These are phyloP conservation scores for Montipora foliosa DNA, from an alignment of 64 coral and sea anemone species.

Conservation along the genomic window DNA sequence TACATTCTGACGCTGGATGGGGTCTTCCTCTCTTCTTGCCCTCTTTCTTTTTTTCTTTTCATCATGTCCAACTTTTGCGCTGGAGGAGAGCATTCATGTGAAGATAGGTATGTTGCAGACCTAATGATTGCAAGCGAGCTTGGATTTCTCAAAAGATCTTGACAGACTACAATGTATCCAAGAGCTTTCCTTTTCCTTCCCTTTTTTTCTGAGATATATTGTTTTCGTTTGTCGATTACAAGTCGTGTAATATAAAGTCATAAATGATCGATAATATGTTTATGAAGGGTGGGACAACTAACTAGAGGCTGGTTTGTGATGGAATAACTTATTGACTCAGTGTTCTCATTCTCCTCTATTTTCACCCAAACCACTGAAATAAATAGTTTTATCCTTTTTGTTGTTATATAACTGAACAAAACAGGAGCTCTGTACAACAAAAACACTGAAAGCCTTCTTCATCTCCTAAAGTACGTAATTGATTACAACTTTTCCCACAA, in stretches of 20 bases:
- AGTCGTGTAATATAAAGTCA: not conserved
- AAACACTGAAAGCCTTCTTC: constrained; percentile 37
- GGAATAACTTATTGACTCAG: too few species aligned
- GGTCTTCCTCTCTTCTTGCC: not conserved
- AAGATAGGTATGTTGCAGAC: constrained; percentile 31
- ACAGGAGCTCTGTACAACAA: constrained; percentile 43
- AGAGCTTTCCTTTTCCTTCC: not conserved
- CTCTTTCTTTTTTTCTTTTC: not conserved
- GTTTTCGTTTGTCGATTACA: not conserved
- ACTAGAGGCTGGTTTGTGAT: too few species aligned
- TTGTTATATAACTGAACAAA: not conserved
- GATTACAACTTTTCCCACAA: not conserved
- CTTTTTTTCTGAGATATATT: not conserved
- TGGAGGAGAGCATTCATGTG: not conserved
- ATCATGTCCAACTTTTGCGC: not conserved
- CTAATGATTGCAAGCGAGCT: too few species aligned
- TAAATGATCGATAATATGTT: constrained; percentile 9
- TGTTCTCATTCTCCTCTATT: too few species aligned
- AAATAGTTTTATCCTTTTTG: not conserved
- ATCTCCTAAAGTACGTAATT: constrained; percentile 16
- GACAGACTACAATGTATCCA: not conserved
- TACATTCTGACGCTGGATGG: not conserved
- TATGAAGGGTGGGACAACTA: not conserved
- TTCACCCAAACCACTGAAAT: too few species aligned
- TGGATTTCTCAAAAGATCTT: not conserved